Evolutionary conservation across 2,113 vertebrate species (phyloP).

Genomic region (Melanostigma gelatinosum): DNA sequence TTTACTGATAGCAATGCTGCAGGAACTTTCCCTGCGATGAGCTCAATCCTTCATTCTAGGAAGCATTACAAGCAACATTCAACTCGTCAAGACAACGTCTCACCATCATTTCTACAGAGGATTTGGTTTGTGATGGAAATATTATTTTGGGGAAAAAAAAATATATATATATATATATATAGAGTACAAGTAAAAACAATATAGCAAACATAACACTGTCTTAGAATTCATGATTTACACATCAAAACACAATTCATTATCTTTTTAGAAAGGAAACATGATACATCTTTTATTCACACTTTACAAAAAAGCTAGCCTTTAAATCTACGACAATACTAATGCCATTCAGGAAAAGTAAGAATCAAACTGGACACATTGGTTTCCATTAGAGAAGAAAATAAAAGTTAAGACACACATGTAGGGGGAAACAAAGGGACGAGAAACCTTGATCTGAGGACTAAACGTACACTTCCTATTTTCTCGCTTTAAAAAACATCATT

Average conservation of each 20-base stretch:
- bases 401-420: slow-evolving; percentile 25
- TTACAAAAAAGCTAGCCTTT: slow-evolving; percentile 89
- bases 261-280: slow-evolving; percentile 90
- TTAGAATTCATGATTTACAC: slow-evolving; percentile 91
- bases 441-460: slow-evolving; percentile 63
- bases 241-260: slow-evolving; percentile 89
- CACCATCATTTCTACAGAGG: slow-evolving; percentile 52
- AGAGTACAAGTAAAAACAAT: slow-evolving; percentile 68
- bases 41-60: slow-evolving; percentile 34
- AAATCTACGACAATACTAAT: slow-evolving; percentile 91
- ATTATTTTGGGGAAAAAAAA: slow-evolving; percentile 14
- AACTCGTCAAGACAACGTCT: slow-evolving; percentile 33
- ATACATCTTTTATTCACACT: slow-evolving; percentile 98
- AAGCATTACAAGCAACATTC: slow-evolving; percentile 52
- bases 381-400: slow-evolving; percentile 84
- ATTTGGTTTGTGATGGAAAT: slow-evolving; percentile 70
- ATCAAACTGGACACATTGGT: slow-evolving; percentile 90
- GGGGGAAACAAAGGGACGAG: slow-evolving; percentile 82
- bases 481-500: slow-evolving; percentile 69
- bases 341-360: slow-evolving; percentile 88
- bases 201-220: slow-evolving; percentile 74
- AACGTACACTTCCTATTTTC: slow-evolving; percentile 62
- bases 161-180: slow-evolving; percentile 29
- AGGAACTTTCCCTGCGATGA: slow-evolving; percentile 13
- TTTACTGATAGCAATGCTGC: slow-evolving; percentile 15